These are phyloP conservation scores for Caenorhabditis panamensis DNA, from an alignment of 2,888 invertebrate species.

Conservation along the genomic window DNA sequence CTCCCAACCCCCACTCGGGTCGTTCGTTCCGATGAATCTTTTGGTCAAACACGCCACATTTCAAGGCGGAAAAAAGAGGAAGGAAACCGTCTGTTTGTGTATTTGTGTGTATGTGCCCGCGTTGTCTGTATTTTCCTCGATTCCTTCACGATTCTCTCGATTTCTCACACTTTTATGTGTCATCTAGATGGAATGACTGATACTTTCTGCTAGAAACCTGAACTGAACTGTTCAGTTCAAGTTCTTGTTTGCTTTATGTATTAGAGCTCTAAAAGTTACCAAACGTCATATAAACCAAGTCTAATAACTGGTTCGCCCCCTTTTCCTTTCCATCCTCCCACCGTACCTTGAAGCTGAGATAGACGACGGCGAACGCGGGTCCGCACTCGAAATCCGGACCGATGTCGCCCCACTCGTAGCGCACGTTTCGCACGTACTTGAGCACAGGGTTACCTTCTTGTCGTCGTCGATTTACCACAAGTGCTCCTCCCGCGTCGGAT, in stretches of 20 bases:
- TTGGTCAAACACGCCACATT: slow-evolving; percentile 11
- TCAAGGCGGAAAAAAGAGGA: not conserved
- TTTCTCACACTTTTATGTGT: slow-evolving; percentile 31
- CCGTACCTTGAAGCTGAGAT: slow-evolving; percentile 73
- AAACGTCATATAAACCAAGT: too few species aligned
- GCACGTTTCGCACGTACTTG: slow-evolving; percentile 79
- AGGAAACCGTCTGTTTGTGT: slow-evolving; percentile 27
- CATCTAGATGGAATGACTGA: too few species aligned
- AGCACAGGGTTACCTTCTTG: slow-evolving; percentile 81
- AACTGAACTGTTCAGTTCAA: too few species aligned
- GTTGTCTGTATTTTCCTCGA: slow-evolving; percentile 30
- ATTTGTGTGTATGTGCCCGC: slow-evolving; percentile 22
- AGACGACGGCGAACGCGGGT: slow-evolving; percentile 74
- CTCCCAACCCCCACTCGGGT: not conserved
- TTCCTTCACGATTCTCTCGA: slow-evolving; percentile 37
- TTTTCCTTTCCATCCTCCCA: not conserved
- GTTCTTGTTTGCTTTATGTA: too few species aligned
- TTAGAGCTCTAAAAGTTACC: too few species aligned
- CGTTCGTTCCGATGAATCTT: slow-evolving; percentile 4
- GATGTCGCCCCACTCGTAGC: slow-evolving; percentile 78
- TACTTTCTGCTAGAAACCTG: too few species aligned
- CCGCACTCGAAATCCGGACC: slow-evolving; percentile 79
- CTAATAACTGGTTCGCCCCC: not conserved
- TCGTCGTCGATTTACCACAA: slow-evolving; percentile 76
- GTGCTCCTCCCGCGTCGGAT: slow-evolving; percentile 42